Percentiles rank a stretch among this genome's conserved stretches.
Conservation (phyloP, 2,113 vertebrate species). For the Ahaetulla prasina region DNA sequence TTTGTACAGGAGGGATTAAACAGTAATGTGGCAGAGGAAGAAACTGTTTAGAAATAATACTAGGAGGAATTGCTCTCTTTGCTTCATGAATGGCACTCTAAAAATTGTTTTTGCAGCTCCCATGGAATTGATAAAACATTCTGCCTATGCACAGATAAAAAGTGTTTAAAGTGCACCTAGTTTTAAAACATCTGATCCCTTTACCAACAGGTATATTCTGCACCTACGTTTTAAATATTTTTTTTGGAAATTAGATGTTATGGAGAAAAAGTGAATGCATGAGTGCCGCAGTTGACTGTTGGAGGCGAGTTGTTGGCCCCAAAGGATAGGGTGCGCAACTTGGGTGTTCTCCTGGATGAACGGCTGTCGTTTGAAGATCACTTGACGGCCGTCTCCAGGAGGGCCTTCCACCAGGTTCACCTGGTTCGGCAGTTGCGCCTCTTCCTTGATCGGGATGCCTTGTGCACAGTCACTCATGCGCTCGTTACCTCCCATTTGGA, state of each 20-base stretch:
- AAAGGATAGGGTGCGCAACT: too few relatives aligned
- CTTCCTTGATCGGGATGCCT: too few relatives aligned
- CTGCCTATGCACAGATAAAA: neutral
- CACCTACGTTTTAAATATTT: neutral
- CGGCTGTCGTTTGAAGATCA: too few relatives aligned
- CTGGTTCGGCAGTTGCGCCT: too few relatives aligned
- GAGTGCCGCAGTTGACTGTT: too few relatives aligned
- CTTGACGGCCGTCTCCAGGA: too few relatives aligned
- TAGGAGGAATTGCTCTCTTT: neutral
- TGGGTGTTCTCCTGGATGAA: too few relatives aligned
- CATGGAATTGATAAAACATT: neutral
- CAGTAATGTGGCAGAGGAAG: slow-evolving; percentile 18
- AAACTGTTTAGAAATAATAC: neutral
- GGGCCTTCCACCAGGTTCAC: too few relatives aligned
- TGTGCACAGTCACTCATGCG: too few relatives aligned
- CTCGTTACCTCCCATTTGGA: too few relatives aligned
- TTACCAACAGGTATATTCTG: neutral
- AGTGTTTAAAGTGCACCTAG: neutral
- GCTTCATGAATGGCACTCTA: neutral
- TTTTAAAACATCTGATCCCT: neutral
- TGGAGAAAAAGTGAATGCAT: neutral
- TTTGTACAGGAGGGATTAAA: slow-evolving; percentile 18
- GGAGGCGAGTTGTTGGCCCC: too few relatives aligned
- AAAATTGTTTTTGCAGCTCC: fast-evolving
- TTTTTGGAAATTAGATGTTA: neutral